These are phyloP conservation scores for Synchiropus splendidus DNA, from an alignment of 2,113 vertebrate genomes.

Conservation along the genomic window DNA sequence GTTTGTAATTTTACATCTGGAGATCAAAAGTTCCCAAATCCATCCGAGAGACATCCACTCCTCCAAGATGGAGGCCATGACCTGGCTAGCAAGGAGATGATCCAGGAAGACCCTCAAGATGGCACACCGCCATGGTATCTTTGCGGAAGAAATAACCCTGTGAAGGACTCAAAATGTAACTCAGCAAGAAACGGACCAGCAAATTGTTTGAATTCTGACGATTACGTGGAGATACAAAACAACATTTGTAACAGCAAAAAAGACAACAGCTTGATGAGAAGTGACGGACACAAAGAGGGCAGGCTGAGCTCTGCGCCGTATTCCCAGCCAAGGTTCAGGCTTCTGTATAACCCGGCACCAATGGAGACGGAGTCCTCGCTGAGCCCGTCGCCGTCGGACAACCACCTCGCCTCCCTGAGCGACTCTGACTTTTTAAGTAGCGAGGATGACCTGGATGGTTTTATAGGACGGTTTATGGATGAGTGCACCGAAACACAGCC, in stretches of 20 bases:
- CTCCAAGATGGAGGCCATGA: too few species aligned
- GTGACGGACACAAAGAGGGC: conserved; percentile 13
- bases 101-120: too few species aligned
- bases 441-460: conserved; percentile 47
- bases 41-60: too few species aligned
- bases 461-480: conserved; percentile 48
- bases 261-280: conserved; percentile 11
- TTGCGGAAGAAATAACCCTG: too few species aligned
- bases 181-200: conserved; percentile 29
- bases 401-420: conserved; percentile 36
- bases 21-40: too few species aligned
- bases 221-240: conserved; percentile 25
- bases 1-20: too few species aligned
- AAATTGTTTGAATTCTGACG: conserved; percentile 22
- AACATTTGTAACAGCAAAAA: conserved; percentile 5
- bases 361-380: conserved; percentile 37
- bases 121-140: too few species aligned
- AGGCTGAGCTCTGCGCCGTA: conserved; percentile 19
- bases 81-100: too few species aligned
- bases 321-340: conserved; percentile 40
- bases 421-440: conserved; percentile 35
- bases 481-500: conserved; percentile 47
- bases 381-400: conserved; percentile 39
- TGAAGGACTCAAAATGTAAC: too few species aligned
- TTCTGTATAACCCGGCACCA: conserved; percentile 47